Evolutionary conservation across 2,113 vertebrate genomes (phyloP).

Genomic region (Paedocypris sp.): DNA sequence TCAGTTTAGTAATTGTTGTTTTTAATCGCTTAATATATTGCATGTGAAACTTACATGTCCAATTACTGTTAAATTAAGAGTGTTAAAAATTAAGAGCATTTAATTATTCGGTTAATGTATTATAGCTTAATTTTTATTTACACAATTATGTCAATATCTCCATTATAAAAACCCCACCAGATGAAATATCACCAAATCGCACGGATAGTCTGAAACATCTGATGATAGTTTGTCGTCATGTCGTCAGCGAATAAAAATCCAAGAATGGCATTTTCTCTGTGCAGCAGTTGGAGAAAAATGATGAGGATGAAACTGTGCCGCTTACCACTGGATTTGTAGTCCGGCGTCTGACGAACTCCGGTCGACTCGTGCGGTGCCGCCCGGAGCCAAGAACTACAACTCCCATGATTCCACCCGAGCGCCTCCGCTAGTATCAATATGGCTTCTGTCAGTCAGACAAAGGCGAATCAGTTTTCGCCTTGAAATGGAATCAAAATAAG

Average conservation of each 20-base stretch:
- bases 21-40: too few species aligned
- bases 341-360: background rate
- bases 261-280: background rate
- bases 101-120: too few species aligned
- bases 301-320: constrained; percentile 15
- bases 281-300: constrained; percentile 8
- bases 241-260: constrained; percentile 5
- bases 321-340: constrained; percentile 28
- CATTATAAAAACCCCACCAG: too few species aligned
- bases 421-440: constrained; percentile 60
- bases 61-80: too few species aligned
- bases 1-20: too few species aligned
- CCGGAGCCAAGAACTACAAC: constrained; percentile 47
- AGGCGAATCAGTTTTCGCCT: constrained; percentile 62
- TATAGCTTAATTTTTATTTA: too few species aligned
- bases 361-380: background rate
- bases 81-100: too few species aligned
- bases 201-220: too few species aligned
- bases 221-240: background rate
- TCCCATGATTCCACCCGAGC: constrained; percentile 51
- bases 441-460: constrained; percentile 70
- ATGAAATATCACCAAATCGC: background rate
- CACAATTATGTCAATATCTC: too few species aligned
- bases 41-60: too few species aligned
- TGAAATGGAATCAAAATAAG: constrained; percentile 57